Percentiles rank a stretch among this genome's conserved stretches.
Conservation (phyloP, 1,140 invertebrate genomes). For the Metopolophium dirhodum region DNA sequence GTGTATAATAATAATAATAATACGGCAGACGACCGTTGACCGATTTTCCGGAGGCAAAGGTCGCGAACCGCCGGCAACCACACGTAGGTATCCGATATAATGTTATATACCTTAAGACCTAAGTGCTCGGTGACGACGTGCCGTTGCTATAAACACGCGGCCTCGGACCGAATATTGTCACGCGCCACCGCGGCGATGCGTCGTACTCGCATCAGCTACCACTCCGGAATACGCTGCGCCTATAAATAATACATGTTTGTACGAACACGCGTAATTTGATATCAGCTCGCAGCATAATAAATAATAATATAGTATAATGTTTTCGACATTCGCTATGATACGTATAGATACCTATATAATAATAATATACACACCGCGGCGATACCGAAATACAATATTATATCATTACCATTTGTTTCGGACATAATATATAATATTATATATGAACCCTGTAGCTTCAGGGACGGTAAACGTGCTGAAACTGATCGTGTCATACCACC, state of each 20-base stretch:
- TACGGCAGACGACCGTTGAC: neutral
- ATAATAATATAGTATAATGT: neutral
- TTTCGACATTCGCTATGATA: neutral
- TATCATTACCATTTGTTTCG: neutral
- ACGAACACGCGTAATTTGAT: neutral
- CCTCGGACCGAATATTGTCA: neutral
- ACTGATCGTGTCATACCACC: too few relatives aligned
- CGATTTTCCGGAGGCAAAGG: neutral
- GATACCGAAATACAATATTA: too few relatives aligned
- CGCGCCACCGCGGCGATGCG: neutral
- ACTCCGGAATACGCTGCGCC: neutral
- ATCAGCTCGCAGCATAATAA: neutral
- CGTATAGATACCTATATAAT: too few relatives aligned
- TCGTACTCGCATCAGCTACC: too few relatives aligned
- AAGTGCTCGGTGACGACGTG: neutral
- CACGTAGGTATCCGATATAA: neutral
- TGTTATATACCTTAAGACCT: neutral
- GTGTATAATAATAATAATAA: too few relatives aligned
- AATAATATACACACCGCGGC: neutral
- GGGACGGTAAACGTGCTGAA: too few relatives aligned
- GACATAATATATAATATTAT: neutral
- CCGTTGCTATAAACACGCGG: neutral
- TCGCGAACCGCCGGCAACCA: neutral
- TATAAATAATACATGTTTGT: neutral
- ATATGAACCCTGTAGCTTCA: too few relatives aligned